Evolutionary conservation across 2,113 vertebrate species (phyloP).

Genomic region (Oryzias woworae): DNA sequence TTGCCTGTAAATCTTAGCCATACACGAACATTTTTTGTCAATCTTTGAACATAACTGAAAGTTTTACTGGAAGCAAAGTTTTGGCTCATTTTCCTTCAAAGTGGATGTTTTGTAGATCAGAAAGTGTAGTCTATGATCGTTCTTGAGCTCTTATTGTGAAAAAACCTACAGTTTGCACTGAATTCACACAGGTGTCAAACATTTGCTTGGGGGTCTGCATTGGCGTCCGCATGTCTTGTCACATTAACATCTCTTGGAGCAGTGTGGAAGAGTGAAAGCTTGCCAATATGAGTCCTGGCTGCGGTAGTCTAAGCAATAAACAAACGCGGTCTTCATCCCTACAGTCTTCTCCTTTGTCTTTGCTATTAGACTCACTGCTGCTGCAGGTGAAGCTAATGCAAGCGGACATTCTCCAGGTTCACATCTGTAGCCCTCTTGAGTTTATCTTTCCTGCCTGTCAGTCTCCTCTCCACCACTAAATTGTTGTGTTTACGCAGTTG

Average conservation of each 20-base stretch:
- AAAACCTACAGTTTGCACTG: not conserved
- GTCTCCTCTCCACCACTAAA: conserved; percentile 50
- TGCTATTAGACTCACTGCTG: conserved; percentile 25
- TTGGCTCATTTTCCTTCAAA: not conserved
- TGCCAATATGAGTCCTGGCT: conserved; percentile 45
- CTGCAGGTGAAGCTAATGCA: conserved; percentile 65
- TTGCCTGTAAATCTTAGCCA: no score
- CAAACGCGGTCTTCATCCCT: conserved; percentile 57
- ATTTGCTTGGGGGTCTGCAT: not conserved
- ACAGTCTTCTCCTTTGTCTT: conserved; percentile 25
- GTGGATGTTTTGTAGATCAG: not conserved
- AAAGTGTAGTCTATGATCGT: not conserved
- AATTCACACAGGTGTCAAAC: not conserved
- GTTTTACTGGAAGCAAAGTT: not conserved
- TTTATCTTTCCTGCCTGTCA: conserved; percentile 59
- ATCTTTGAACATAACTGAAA: not conserved
- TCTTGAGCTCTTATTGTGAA: not conserved
- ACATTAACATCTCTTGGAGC: conserved; percentile 50
- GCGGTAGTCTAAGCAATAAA: conserved; percentile 49
- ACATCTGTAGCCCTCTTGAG: conserved; percentile 59
- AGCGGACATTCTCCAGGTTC: conserved; percentile 57
- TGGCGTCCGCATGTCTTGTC: conserved; percentile 51
- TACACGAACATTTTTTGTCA: no score
- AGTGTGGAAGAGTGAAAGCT: conserved; percentile 30
- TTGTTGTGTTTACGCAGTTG: conserved; percentile 27